Conservation (phyloP, 2,888 invertebrate species). For the Cyrtodaria siliqua region DNA sequence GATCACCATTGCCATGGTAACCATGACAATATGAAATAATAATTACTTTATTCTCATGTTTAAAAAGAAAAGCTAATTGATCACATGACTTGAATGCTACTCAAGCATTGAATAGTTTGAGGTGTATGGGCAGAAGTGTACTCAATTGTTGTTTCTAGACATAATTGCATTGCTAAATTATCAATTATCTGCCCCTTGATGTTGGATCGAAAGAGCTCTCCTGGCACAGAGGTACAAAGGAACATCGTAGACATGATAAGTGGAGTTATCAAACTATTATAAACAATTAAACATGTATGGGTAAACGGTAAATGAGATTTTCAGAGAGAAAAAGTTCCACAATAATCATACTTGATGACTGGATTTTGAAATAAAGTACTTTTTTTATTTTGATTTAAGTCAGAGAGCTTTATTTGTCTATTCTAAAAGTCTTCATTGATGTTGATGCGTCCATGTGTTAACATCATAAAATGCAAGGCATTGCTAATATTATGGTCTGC, state of each 20-base stretch:
- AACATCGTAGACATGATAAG: conserved; percentile 38
- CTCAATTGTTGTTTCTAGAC: neutral
- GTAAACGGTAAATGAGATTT: too few species aligned
- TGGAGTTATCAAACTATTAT: conserved; percentile 24
- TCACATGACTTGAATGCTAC: conserved; percentile 1
- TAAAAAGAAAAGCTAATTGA: conserved; percentile 4
- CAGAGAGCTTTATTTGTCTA: too few species aligned
- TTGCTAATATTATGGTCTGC: too few species aligned
- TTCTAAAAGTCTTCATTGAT: too few species aligned
- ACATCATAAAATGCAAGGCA: too few species aligned
- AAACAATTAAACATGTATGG: conserved; percentile 24
- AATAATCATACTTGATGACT: too few species aligned
- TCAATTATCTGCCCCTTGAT: conserved; percentile 42
- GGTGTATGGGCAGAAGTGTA: neutral
- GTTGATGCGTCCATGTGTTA: too few species aligned
- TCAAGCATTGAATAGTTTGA: neutral
- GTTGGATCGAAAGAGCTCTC: conserved; percentile 28
- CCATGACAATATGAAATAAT: too few species aligned
- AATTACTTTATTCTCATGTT: conserved; percentile 21
- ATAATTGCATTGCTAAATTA: conserved; percentile 35
- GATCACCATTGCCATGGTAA: too few species aligned
- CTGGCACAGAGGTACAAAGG: conserved; percentile 25
- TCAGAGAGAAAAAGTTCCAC: too few species aligned
- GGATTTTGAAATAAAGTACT: too few species aligned
- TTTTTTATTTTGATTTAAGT: too few species aligned